phyloP scores from a whole-genome alignment of 2,113 vertebrate genomes.

The Gambusia affinis region DNA sequence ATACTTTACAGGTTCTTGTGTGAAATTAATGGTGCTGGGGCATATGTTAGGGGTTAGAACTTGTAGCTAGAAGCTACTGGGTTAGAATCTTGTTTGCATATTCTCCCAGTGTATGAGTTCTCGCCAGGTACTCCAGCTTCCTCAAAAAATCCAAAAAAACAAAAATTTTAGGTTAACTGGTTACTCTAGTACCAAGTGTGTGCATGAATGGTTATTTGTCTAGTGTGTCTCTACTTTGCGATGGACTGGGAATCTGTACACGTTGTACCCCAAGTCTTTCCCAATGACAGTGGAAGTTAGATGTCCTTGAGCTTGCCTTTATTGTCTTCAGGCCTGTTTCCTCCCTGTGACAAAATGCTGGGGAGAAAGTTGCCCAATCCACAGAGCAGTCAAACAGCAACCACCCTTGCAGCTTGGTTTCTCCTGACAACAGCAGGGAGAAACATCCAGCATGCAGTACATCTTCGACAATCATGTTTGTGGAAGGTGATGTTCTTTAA shows the following conservation, averaged over 20 bases:
- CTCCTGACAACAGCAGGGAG: slow-evolving; percentile 59
- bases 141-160: not conserved
- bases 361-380: slow-evolving; percentile 43
- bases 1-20: slow-evolving; percentile 33
- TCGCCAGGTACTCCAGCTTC: not conserved
- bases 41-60: not conserved
- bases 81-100: not conserved
- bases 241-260: not conserved
- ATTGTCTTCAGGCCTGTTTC: slow-evolving; percentile 45
- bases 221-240: not conserved
- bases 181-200: too few relatives aligned
- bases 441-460: slow-evolving; percentile 50
- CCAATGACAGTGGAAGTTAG: not conserved
- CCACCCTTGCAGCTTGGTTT: slow-evolving; percentile 53
- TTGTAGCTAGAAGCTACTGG: not conserved
- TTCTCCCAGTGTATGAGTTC: not conserved
- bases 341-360: slow-evolving; percentile 44
- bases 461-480: slow-evolving; percentile 43
- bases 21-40: slow-evolving; percentile 3
- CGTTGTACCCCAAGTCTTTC: not conserved
- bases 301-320: slow-evolving; percentile 12
- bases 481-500: slow-evolving; percentile 38
- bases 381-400: slow-evolving; percentile 40
- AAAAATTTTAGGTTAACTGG: too few relatives aligned
- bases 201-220: too few relatives aligned